Conservation (phyloP, 2,888 invertebrate genomes). For the Glyphotaelius pellucidus region DNA sequence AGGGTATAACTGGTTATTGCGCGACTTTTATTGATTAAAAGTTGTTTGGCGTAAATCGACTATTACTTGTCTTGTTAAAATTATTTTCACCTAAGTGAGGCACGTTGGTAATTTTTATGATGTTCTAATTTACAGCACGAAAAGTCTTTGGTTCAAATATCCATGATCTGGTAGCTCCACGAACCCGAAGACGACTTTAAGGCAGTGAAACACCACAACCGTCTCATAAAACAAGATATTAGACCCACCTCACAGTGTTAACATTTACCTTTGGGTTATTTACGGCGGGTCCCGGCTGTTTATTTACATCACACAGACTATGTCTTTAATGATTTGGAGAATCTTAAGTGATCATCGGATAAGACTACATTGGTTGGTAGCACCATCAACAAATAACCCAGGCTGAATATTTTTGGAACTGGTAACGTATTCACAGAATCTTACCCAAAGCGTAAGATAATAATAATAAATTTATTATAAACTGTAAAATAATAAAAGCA, state of each 20-base stretch:
- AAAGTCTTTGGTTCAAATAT: not conserved
- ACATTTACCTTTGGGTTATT: constrained; percentile 50
- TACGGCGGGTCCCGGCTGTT: constrained; percentile 1
- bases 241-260: constrained; percentile 58
- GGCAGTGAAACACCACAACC: constrained; percentile 43
- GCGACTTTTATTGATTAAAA: too few relatives aligned
- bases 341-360: constrained; percentile 20
- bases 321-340: constrained; percentile 28
- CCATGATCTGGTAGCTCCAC: not conserved
- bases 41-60: too few relatives aligned
- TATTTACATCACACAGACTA: constrained; percentile 30
- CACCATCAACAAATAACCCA: not conserved
- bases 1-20: too few relatives aligned
- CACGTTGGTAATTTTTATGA: too few relatives aligned
- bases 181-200: not conserved
- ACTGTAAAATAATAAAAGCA: too few relatives aligned
- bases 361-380: not conserved
- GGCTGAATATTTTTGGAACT: not conserved
- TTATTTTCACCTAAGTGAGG: too few relatives aligned
- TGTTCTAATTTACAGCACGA: not conserved
- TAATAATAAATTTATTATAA: too few relatives aligned
- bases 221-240: constrained; percentile 61
- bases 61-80: too few relatives aligned
- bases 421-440: not conserved
- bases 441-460: not conserved